These are phyloP conservation scores for Aurelia coerulea DNA, from an alignment of 30 jellyfish, hydroid and myxozoan genomes.

Conservation along the genomic window DNA sequence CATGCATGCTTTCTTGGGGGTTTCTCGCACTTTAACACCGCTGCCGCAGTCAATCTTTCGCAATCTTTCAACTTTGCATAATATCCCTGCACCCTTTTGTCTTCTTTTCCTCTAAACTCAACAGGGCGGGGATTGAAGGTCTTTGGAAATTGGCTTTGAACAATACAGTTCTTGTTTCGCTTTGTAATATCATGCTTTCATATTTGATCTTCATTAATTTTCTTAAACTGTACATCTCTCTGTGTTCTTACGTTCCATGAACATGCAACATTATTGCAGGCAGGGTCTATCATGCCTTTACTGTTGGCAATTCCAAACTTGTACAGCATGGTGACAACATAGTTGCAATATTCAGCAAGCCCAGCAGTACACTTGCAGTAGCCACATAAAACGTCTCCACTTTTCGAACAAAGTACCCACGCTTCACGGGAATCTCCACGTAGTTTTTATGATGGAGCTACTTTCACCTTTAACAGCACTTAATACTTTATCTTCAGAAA, in stretches of 20 bases:
- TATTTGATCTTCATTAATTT: slow-evolving; percentile 12
- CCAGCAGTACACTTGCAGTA: slow-evolving; percentile 67
- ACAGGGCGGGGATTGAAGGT: neutral
- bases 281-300: slow-evolving; percentile 28
- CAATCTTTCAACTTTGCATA: neutral
- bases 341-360: slow-evolving; percentile 25
- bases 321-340: slow-evolving; percentile 39
- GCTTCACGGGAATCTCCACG: no score
- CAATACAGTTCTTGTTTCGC: neutral
- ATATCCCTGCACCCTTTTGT: slow-evolving; percentile 4
- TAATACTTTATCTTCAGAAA: slow-evolving; percentile 12
- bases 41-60: slow-evolving; percentile 2
- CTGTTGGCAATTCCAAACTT: slow-evolving; percentile 36
- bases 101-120: neutral
- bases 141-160: neutral
- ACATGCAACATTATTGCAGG: slow-evolving; percentile 50
- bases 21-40: neutral
- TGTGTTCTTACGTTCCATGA: slow-evolving; percentile 41
- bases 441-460: no score
- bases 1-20: neutral
- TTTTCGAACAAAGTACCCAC: neutral
- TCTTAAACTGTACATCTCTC: slow-evolving; percentile 29
- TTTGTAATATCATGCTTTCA: slow-evolving; percentile 19
- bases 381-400: neutral
- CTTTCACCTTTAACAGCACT: slow-evolving; percentile 53